Base-by-base conservation (phyloP, 2,797 vertebrate genomes). In the Sebastes matsubarae region DNA sequence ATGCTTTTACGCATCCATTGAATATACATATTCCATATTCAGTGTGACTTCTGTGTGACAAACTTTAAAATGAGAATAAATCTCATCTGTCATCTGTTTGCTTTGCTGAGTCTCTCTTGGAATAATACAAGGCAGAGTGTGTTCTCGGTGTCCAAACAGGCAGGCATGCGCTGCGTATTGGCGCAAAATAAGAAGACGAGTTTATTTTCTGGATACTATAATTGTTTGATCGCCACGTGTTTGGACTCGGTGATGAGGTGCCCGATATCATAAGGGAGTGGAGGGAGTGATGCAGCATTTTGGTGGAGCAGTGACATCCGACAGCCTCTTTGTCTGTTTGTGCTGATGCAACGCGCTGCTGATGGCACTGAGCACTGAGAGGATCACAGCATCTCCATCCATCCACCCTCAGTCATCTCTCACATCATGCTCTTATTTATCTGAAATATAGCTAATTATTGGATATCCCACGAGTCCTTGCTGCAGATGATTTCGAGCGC, bases 291-390 rank as follows among this genome's bases (percentile, higher is more conserved):
- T 93, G 72, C 94, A 95, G 95, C 95, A 94, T 65, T 88, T 73
- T 82, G 84, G 91, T 38, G 75, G 27, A 73, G 77, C 75, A 7
- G 84, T 79, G 85, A 80, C 85, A 71, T 77, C 76, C 86, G 32
- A 34, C 86, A 85, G 75, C 85, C 86, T 82, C 94, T 95, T 95
- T 95, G 94, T 94, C 90, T 92, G 72, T 72, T 83, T 64, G 80
- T 87, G 89, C 90, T 94, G 92, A 91, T 91, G 89, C 89, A 86
- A 85, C 78, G 63, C 75, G 36, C 36, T 38, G 72, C 54, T 75
- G 82, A 68, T 73, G 73, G 72, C 58, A 34, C 30, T 8, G 2
- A 7, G 72, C 58, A 34, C 30, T 8, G 9, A 7, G 16, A 42
- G 29, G 27, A 5, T 29, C 64, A 46, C 60, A 72, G 50, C 76